phyloP scores from a whole-genome alignment of 2,797 vertebrate species.

The Acanthurus leucopareius region DNA sequence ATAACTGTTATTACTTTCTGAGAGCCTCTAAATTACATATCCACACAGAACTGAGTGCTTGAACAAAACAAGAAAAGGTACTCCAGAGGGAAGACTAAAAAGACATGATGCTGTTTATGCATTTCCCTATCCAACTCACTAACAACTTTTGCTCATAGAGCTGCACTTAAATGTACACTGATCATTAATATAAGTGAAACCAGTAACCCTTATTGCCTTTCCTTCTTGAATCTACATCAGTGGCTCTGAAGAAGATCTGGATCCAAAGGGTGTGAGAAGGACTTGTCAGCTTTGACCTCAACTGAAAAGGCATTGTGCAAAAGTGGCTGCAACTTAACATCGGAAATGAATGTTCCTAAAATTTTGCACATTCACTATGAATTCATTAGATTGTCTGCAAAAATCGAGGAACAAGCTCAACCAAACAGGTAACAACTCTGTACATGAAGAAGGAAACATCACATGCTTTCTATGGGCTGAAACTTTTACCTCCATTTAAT shows the following conservation, averaged over 20 bases:
- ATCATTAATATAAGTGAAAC: background rate
- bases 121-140: background rate
- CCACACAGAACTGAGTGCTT: background rate
- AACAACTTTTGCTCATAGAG: background rate
- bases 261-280: background rate
- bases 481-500: background rate
- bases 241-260: background rate
- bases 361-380: conserved; percentile 3
- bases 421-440: background rate
- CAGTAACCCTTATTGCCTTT: background rate
- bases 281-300: background rate
- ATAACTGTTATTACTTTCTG: conserved; percentile 22
- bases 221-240: background rate
- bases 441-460: background rate
- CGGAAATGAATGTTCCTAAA: background rate
- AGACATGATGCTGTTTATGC: background rate
- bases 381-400: background rate
- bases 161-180: background rate
- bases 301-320: background rate
- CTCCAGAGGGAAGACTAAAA: background rate
- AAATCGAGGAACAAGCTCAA: background rate
- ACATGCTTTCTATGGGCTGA: background rate
- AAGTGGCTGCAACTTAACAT: background rate
- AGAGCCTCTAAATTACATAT: conserved; percentile 27
- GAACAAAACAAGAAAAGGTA: conserved; percentile 9